phyloP scores from a whole-genome alignment of 2,797 vertebrate genomes.

The Syndactyla subalaris region DNA sequence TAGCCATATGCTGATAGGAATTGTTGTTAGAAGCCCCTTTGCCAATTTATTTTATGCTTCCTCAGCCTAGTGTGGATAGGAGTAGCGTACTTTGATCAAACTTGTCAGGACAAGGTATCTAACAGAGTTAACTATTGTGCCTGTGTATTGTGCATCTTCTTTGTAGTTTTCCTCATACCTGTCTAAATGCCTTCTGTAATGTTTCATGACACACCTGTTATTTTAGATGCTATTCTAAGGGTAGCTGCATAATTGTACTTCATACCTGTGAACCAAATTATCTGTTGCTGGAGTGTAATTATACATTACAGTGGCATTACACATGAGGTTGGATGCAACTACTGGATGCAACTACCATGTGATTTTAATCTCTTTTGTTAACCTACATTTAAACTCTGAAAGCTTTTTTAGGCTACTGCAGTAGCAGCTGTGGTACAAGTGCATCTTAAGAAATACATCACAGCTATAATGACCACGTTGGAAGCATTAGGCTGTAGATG shows the following conservation, averaged over 20 bases:
- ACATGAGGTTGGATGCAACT: neutral
- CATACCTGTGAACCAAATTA: neutral
- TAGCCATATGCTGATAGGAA: neutral
- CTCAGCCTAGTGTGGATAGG: accelerated
- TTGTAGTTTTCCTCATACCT: conserved; percentile 1
- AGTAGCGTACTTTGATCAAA: neutral
- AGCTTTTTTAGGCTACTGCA: neutral
- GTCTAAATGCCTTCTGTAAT: neutral
- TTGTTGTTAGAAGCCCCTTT: neutral
- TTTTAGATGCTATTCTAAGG: neutral
- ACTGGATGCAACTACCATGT: neutral
- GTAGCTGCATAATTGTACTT: neutral
- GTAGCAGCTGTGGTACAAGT: neutral
- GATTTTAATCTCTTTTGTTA: neutral
- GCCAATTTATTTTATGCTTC: neutral
- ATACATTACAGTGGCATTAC: neutral
- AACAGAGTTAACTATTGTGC: neutral
- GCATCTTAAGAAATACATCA: neutral
- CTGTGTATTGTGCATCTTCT: neutral
- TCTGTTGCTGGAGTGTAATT: neutral
- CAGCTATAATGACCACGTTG: accelerated
- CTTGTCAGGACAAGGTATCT: neutral
- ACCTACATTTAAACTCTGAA: neutral
- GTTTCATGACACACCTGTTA: neutral
- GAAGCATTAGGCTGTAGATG: neutral